Percentiles rank a stretch among this genome's conserved stretches.
Conservation (phyloP, 2,797 vertebrate species). For the Fistularia commersonii region DNA sequence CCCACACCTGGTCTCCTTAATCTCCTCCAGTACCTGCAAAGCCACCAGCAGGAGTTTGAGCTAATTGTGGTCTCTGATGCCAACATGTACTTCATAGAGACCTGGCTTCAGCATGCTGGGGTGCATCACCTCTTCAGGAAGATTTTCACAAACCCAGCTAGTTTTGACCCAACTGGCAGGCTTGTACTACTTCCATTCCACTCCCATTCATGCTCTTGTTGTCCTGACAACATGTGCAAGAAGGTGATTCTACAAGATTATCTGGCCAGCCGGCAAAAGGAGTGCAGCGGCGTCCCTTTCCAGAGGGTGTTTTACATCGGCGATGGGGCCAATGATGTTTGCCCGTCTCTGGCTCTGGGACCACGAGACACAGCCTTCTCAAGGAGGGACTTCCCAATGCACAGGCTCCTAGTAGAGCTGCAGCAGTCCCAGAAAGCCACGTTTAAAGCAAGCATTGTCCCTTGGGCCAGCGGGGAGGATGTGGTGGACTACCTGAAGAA, state of each 20-base stretch:
- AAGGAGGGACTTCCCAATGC: slow-evolving; percentile 86
- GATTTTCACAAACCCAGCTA: slow-evolving; percentile 86
- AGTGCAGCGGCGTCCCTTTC: slow-evolving; percentile 77
- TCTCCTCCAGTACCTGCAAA: slow-evolving; percentile 82
- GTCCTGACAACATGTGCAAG: slow-evolving; percentile 96
- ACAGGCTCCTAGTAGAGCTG: slow-evolving; percentile 77
- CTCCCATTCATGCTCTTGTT: slow-evolving; percentile 82
- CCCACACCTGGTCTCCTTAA: slow-evolving; percentile 78
- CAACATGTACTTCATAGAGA: slow-evolving; percentile 87
- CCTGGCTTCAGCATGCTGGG: slow-evolving; percentile 74
- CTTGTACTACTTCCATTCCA: slow-evolving; percentile 86
- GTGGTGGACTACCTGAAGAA: slow-evolving; percentile 82
- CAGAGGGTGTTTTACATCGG: slow-evolving; percentile 88
- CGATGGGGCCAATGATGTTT: slow-evolving; percentile 90
- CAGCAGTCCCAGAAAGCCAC: slow-evolving; percentile 67
- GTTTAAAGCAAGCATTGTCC: slow-evolving; percentile 78
- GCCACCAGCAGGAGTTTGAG: slow-evolving; percentile 81
- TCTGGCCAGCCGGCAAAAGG: slow-evolving; percentile 71
- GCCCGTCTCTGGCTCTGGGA: slow-evolving; percentile 79
- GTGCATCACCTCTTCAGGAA: slow-evolving; percentile 78
- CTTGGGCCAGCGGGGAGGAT: slow-evolving; percentile 83
- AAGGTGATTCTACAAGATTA: slow-evolving; percentile 85
- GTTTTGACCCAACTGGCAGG: slow-evolving; percentile 75
- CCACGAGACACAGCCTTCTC: slow-evolving; percentile 83
- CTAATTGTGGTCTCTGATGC: slow-evolving; percentile 88